phyloP scores from a whole-genome alignment of 2,113 vertebrate genomes.

The Antigone vipio region DNA sequence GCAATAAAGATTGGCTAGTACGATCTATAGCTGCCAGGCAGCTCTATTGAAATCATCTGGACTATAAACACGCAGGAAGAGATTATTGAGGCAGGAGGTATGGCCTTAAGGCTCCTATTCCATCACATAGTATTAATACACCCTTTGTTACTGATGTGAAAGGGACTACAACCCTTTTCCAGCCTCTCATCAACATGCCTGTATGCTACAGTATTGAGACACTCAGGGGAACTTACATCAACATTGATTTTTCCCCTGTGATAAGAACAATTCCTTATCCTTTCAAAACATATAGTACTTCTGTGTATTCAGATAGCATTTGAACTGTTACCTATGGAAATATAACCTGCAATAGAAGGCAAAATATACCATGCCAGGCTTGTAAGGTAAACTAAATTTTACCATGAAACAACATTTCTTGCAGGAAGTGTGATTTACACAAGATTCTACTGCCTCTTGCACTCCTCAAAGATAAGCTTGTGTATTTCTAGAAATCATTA shows the following conservation, averaged over 20 bases:
- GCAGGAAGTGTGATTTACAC: not conserved
- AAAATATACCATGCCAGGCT: not conserved
- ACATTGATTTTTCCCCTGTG: not conserved
- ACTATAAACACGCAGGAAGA: not conserved
- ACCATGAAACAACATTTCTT: not conserved
- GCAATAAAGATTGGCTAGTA: not conserved
- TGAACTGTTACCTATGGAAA: not conserved
- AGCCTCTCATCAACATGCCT: not conserved
- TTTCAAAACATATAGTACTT: not conserved
- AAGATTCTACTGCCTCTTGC: not conserved
- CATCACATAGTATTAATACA: not conserved
- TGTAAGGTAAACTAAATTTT: not conserved
- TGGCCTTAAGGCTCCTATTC: not conserved
- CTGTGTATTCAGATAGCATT: not conserved
- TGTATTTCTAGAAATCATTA: not conserved
- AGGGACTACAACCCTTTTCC: not conserved
- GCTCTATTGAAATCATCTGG: not conserved
- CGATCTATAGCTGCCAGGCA: not conserved
- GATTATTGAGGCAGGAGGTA: not conserved
- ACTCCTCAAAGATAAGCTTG: not conserved
- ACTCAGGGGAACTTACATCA: not conserved
- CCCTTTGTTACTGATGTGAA: not conserved
- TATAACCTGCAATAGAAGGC: not conserved
- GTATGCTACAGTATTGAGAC: accelerated
- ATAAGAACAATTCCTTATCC: not conserved